Base-by-base conservation (phyloP, 2,113 vertebrate species). In the Pongo abelii region DNA sequence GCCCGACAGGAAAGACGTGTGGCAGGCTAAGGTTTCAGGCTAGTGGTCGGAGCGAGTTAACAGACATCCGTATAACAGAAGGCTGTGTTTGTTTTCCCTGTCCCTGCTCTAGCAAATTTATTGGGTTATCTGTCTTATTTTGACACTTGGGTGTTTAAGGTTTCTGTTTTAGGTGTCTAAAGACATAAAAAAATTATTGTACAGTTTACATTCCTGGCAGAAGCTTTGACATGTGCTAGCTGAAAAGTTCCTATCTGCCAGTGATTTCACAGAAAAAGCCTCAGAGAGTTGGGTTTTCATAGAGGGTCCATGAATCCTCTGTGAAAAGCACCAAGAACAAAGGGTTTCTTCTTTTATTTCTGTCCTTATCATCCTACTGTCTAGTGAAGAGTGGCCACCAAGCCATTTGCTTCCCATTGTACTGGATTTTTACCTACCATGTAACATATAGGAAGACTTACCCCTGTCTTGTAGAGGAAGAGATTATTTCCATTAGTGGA, bases 121-220 rank as follows among this genome's bases (percentile, higher is more conserved):
- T 98, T 97, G 94, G 95, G 85, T 98, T 98, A 94, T 98, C 97
- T 98, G 85, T 98, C 96, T 97, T 98, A 90, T 93, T 98, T 98
- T 98, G 97, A 97, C 96, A 97, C 74, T 96, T 97, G n/a, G 7
- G 94, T 98, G 79, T 91, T 98, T 98, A 98, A 96, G 74, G 92
- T 98, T 98, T 97, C 93, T 98, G 94, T 98, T 98, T 93, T 64
- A 61, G 92, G 96, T 97, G 97, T 96, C 95, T 94, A 98, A 98
- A 97, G 92, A 96, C 4, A 85, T 50, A 95, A 98, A 99, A 97
- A 98, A 98, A 98, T 97, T 97, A 96, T 95, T 96, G 86, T 94
- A 93, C 97, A 94, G 81, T 91, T 98, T 98, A 95, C 95, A 94
- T 98, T 98, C 92, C 61, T 92, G 91, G 46, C 43, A 67, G 52